Evolutionary conservation across 2,888 invertebrate species (phyloP), one percentile per base, ranked within the genome.

Genomic region (Eucera pruinosa): DNA sequence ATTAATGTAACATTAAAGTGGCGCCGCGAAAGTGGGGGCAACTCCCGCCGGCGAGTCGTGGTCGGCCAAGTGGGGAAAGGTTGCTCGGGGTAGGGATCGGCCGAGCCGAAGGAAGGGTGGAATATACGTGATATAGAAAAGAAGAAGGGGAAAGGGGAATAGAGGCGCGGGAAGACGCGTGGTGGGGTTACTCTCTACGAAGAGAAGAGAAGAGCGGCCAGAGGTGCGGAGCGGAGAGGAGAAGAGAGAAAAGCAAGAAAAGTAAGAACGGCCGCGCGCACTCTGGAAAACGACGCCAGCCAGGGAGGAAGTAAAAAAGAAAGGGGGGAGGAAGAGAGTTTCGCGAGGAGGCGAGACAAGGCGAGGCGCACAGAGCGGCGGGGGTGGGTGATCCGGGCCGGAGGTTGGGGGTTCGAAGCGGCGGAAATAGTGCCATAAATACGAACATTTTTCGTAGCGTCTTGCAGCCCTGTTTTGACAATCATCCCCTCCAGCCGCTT

Each of bases 1-100:
- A 91, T 91, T 91, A 92, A 91, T 91, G 91, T 90, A 89, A 91
- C 91, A 91, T 92, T 91, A 90, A 91, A 91, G 91, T 90, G 90
- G 90, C 87, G 87, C 83, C 82, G 75, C 80, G 80, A 70, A 81
- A 47, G 74, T 73, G 80, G 76, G 66, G 64, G 70, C 64, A 77
- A 70, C 64, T 84, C 83, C 84, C 76, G 78, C 69, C 81, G 78
- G 69, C 78, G 79, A 76, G 69, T 65, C 73, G 65, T 47, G 45
- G 11, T 6, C 27, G 41, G 7, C 18, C n/a, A n/a, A 43, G 70
- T 74, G 73, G 79, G 80, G 74, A 77, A 60, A 55, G 69, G 27
- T 54, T 73, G 66, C 62, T 25, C 20, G 64, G 55, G 67, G 85
- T 77, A 80, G 84, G 69, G 81, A 73, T 57, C 74, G 61, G n/a